phyloP scores from a whole-genome alignment of 2,797 vertebrate species.

The Podargus strigoides region DNA sequence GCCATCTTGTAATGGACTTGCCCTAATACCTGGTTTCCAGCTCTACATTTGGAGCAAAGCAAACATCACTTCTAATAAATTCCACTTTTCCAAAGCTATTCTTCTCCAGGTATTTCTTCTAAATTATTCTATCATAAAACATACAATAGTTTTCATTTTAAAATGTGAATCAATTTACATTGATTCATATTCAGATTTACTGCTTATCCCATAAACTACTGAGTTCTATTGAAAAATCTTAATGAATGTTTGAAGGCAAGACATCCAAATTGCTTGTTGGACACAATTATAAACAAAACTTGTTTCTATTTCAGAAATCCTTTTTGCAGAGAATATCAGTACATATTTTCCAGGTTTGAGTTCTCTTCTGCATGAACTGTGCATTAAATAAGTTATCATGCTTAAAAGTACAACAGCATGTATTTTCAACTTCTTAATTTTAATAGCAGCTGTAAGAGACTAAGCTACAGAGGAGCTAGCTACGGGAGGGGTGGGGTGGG shows the following conservation, averaged over 20 bases:
- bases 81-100: background rate
- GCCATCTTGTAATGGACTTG: background rate
- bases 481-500: too few relatives aligned
- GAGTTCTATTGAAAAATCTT: background rate
- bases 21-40: background rate
- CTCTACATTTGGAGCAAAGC: background rate
- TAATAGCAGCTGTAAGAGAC: background rate
- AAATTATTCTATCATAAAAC: background rate
- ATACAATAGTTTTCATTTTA: background rate
- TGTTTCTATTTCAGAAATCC: constrained; percentile 39
- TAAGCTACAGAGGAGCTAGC: background rate
- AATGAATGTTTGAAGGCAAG: background rate
- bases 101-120: background rate
- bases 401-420: background rate
- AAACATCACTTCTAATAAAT: background rate
- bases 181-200: background rate
- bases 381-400: background rate
- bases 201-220: background rate
- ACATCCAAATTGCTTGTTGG: constrained; percentile 19
- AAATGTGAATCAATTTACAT: background rate
- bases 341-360: background rate
- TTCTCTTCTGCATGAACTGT: background rate
- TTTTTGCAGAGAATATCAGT: background rate
- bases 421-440: background rate
- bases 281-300: background rate